Evolutionary conservation across 1,140 invertebrate genomes (phyloP).

Genomic region (Himalopsyche phryganea): DNA sequence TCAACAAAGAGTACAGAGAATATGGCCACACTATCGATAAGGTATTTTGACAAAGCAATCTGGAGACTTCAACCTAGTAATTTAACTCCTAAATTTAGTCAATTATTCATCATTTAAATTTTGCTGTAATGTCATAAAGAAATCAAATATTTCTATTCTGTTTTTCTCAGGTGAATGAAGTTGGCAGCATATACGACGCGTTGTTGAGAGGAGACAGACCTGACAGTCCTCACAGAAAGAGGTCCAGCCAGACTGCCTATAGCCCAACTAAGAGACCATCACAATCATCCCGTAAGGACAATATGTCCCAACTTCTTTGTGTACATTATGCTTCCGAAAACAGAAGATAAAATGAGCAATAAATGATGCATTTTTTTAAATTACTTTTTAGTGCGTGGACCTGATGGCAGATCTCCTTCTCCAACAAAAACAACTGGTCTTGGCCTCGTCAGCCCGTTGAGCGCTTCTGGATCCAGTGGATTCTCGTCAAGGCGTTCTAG

Average conservation of each 20-base stretch:
- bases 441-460: constrained; percentile 58
- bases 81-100: too few relatives aligned
- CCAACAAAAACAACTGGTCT: constrained; percentile 69
- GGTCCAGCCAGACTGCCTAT: constrained; percentile 52
- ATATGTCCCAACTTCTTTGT: constrained; percentile 3
- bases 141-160: too few relatives aligned
- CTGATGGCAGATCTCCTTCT: constrained; percentile 76
- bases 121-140: too few relatives aligned
- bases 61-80: too few relatives aligned
- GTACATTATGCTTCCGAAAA: neutral
- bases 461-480: constrained; percentile 84
- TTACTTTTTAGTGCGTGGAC: constrained; percentile 58
- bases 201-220: constrained; percentile 69
- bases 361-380: neutral
- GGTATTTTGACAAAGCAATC: constrained; percentile 34
- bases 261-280: constrained; percentile 74
- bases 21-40: constrained; percentile 84
- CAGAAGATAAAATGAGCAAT: too few relatives aligned
- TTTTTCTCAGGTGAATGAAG: constrained; percentile 68
- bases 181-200: constrained; percentile 81
- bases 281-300: constrained; percentile 52
- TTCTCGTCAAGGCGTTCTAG: constrained; percentile 88
- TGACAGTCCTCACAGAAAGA: constrained; percentile 68
- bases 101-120: too few relatives aligned
- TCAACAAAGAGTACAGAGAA: constrained; percentile 86